Evolutionary conservation across 2,113 vertebrate genomes (phyloP), one percentile per base, ranked within the genome.

Genomic region (Esox niger): DNA sequence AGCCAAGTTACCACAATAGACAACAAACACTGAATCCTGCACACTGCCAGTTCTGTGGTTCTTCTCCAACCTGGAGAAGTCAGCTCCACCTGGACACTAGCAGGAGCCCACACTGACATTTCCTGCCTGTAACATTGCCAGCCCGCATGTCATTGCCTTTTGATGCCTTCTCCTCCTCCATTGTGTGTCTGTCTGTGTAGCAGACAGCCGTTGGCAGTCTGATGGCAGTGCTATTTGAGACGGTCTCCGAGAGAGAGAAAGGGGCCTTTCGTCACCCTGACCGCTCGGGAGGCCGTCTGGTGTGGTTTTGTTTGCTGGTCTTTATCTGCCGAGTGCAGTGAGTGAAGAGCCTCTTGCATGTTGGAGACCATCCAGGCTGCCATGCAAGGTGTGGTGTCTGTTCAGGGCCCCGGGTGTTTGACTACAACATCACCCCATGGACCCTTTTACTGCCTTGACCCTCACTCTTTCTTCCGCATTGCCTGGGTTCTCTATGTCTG

Each of bases 241-340:
- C 38, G 3, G 15, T 43, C 38, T 17, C 38, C 3, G 15, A 43
- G 3, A 17, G 69, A 72, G 8, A 78, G 78, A 63, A 71, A 78
- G 81, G 74, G 78, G 69, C 9, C 67, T 81, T 69, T 79, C 84
- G 68, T 69, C 60, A 17, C 29, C 25, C n/a, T 70, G 60, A 62
- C 55, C 55, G 73, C 76, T 73, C 32, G 84, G 83, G 80, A 83
- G 66, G 74, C 71, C 69, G 69, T 55, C 73, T 73, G 54, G 49
- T 26, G 64, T 58, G 66, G 56, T 73, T 70, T 73, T 86, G 82
- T 82, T 76, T 78, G 76, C 58, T 43, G 6, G 75, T 77, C 74
- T 78, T 86, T 90, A 89, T 90, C 90, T 82, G 83, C 73, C 43
- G 49, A 71, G 76, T 81, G 75, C 87, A 90, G 81, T 55, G 58